Evolutionary conservation across 1,140 invertebrate genomes (phyloP), one percentile per base, ranked within the genome.

Genomic region (Ostrea edulis): DNA sequence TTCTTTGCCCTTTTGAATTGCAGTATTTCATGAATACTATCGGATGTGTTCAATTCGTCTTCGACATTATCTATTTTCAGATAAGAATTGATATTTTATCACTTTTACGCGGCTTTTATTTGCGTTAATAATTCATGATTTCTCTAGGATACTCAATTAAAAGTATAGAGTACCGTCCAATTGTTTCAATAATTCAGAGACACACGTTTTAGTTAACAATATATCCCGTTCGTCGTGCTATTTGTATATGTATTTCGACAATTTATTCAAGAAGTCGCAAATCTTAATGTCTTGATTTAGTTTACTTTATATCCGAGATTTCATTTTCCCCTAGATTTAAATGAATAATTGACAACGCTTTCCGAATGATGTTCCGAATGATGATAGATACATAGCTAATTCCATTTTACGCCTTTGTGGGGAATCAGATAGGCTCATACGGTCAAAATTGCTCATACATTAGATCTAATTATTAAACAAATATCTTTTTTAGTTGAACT

Each of bases 381-480:
- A 77, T 77, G 68, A 35, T 35, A 12, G 68, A 35, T 35, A 77
- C 68, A 25, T 77, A 77, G 68, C 12, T 77, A 35, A 77, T 77
- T 77, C 68, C 68, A 25, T 77, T 77, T 25, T 77, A 35, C 14
- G n/a, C n/a, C 25, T 77, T 29, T 77, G 68, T 35, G 68, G 14
- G 29, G 68, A 77, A 77, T 25, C 29, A 77, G 11, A 22, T 77
- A 77, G 68, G 12, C 29, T 5, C 68, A 14, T 77, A 29, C 35
- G 11, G 25, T 25, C 22, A 77, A 25, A 77, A 77, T 77, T 77
- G 68, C 22, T 77, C 68, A 77, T 77, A 77, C 22, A 77, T 77
- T 77, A 77, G 68, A 77, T 77, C 25, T 77, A 44, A 77, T 77
- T 77, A 77, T 77, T 77, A 77, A 29, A 77, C 68, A 77, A 77